Evolutionary conservation across 2,113 vertebrate genomes (phyloP), one percentile per base, ranked within the genome.

Genomic region (Austrofundulus limnaeus): DNA sequence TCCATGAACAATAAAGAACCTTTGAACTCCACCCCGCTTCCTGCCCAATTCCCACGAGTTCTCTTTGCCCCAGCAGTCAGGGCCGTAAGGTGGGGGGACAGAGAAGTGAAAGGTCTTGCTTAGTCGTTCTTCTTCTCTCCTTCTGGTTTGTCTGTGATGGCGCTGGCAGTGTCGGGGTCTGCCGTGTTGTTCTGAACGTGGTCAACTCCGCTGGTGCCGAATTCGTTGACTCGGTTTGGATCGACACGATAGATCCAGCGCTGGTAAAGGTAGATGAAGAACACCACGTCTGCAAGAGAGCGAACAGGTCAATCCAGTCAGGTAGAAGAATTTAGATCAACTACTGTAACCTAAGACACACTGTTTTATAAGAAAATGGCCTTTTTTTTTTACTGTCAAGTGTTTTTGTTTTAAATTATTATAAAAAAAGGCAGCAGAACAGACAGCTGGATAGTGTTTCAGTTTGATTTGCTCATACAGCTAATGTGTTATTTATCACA

Each of bases 261-360:
- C 78, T 98, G 96, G 77, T 97, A 97, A 88, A 98, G 92, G 87
- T 97, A 97, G 80, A 97, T 92, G 90, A 97, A 97, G 89, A 98
- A 98, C 11, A 98, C 95, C 15, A 98, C 95, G 20, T 97, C 95
- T 98, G 85, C 2, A 59, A 5, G 28, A 57, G 20, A 63, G 31
- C 20, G 61, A 2, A 37, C 43, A 21, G 9, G 46, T 48, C 9
- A 14, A 11, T 24, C 5, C 13, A 47, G 15, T 16, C 9, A 57
- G 13, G 34, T 65, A 23, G 2, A 1, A 55, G 39, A 28, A 16
- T 28, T 28, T 28, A 28, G 25, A 28, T 28, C 25, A 28, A 28
- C 25, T 28, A 7, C 25, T 28, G 25, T 1, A 11, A 45, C 16
- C 43, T 12, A 13, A 34, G 16, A 43, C 6, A 43, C 16, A 14